Evolutionary conservation across 1,140 invertebrate species (phyloP), one percentile per base, ranked within the genome.

Genomic region (Drosophila bocqueti): DNA sequence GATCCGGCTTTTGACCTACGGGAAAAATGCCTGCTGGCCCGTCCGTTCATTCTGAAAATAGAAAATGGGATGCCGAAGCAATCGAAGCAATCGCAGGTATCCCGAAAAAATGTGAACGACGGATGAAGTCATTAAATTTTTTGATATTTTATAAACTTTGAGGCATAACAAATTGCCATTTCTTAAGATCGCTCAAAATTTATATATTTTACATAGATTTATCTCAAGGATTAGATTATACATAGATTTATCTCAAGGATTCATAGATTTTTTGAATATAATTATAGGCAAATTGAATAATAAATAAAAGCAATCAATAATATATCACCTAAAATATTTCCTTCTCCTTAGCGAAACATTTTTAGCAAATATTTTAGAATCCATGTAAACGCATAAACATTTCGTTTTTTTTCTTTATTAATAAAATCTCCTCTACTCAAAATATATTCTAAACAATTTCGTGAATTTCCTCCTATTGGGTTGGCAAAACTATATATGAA

Each of bases 1-100:
- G 74, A 81, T 81, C 73, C 60, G 77, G 76, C 73, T 76, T 71
- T 83, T 83, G 80, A 83, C 76, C 76, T 79, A 76, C 62, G 81
- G 43, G 13, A 59, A 67, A 73, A 74, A 82, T 72, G 38, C 50
- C 55, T 49, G 47, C 29, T 16, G 24, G 24, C 9, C 46, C 15
- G 54, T 57, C 21, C 54, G 54, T 57, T 57, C 2, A 2, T 57
- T 57, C 54, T 40, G 3, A 62, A 79, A 79, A 79, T 79, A 75
- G 77, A 64, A 47, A 68, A 45, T 49, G 21, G 16, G 50, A 69
- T 47, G 43, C 36, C 42, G 21, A 54, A 15, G 18, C 31, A 45
- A 43, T 75, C 18, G 43, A 31, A 46, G n/a, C n/a, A n/a, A n/a
- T n/a, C 2, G 63, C 29, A 15, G 18, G 31, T 24, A 66, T 34